These are phyloP conservation scores for Plotosus lineatus DNA, from an alignment of 2,113 vertebrate species.

Conservation along the genomic window DNA sequence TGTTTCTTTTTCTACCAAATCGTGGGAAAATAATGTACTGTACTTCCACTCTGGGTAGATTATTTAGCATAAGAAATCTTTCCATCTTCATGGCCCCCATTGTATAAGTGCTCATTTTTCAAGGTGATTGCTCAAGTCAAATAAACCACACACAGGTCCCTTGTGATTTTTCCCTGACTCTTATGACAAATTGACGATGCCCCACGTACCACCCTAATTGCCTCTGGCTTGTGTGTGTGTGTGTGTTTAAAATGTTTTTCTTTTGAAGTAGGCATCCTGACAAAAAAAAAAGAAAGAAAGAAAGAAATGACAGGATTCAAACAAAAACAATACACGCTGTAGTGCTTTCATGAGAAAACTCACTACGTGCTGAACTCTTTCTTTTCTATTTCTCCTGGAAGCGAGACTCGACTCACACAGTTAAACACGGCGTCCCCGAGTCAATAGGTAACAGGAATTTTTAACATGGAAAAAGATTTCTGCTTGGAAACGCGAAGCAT, in stretches of 20 bases:
- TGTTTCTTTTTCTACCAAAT: constrained; percentile 36
- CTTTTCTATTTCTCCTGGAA: neutral
- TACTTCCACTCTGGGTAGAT: constrained; percentile 41
- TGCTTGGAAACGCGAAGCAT: neutral
- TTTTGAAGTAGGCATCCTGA: neutral
- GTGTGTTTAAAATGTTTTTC: neutral
- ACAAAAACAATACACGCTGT: no score
- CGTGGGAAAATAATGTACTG: constrained; percentile 43
- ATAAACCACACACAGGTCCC: constrained; percentile 58
- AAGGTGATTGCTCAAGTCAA: constrained; percentile 64
- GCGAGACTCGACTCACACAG: neutral
- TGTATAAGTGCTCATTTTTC: constrained; percentile 64
- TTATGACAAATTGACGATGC: constrained; percentile 33
- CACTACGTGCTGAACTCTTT: neutral
- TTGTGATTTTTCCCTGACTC: constrained; percentile 27
- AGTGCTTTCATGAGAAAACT: neutral
- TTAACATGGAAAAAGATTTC: neutral
- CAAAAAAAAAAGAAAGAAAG: neutral
- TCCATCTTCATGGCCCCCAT: constrained; percentile 38
- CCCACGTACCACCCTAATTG: constrained; percentile 10
- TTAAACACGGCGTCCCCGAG: neutral
- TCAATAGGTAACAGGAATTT: neutral
- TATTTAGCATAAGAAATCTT: constrained; percentile 58
- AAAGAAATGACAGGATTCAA: neutral
- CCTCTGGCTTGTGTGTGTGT: neutral